phyloP scores from a whole-genome alignment of 2,113 vertebrate species.

The Gavialis gangeticus region DNA sequence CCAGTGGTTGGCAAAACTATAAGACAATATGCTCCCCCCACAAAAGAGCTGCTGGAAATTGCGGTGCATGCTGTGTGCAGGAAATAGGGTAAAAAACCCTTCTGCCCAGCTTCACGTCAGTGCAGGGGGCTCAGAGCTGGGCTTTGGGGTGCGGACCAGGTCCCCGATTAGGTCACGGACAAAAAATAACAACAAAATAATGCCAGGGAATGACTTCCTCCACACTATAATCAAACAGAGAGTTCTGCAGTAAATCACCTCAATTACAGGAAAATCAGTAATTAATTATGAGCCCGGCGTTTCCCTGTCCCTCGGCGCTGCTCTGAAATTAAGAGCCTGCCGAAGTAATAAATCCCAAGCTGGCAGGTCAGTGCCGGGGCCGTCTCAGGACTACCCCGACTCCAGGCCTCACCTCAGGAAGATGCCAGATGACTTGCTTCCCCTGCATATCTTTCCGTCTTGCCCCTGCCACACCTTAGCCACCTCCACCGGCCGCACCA shows the following conservation, averaged over 20 bases:
- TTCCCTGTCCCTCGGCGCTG: background rate
- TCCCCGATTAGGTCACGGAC: background rate
- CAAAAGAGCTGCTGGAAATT: no score
- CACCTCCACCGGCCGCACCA: background rate
- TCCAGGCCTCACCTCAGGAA: fast-evolving
- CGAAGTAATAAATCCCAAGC: conserved; percentile 20
- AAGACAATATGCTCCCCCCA: no score
- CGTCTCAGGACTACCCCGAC: background rate
- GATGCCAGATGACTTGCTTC: background rate
- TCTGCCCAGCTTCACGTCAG: background rate
- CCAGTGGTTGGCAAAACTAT: no score
- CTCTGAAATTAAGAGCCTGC: background rate
- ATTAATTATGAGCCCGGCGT: conserved; percentile 24
- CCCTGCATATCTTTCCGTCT: background rate
- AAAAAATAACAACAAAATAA: background rate
- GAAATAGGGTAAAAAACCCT: background rate
- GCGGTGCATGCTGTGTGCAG: no score
- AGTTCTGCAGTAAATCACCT: conserved; percentile 19
- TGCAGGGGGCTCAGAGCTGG: background rate
- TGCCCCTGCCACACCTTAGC: fast-evolving
- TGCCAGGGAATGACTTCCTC: background rate
- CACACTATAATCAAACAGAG: background rate
- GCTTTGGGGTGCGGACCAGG: background rate
- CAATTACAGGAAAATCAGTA: conserved; percentile 28
- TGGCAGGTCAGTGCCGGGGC: background rate